Conservation (phyloP, 2,797 vertebrate species). For the Pseudomugil gertrudae region DNA sequence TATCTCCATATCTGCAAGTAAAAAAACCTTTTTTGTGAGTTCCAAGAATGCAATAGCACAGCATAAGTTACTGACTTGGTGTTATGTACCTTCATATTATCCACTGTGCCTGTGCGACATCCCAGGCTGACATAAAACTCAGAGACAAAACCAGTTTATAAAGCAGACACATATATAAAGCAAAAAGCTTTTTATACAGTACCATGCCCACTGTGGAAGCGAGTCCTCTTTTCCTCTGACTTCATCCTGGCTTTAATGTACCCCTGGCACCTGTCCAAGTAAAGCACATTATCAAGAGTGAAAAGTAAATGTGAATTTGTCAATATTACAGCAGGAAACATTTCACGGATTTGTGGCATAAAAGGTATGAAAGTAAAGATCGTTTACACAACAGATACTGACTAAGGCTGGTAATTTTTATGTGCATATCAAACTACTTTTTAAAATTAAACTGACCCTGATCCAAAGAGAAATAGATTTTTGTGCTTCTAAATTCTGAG, state of each 20-base stretch:
- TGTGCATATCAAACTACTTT: not conserved
- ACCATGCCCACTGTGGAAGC: slow-evolving; percentile 93
- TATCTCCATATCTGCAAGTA: no score
- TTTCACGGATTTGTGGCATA: not conserved
- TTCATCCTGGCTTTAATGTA: slow-evolving; percentile 99
- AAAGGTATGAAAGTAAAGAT: slow-evolving; percentile 14
- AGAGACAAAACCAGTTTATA: not conserved
- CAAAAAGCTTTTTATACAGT: slow-evolving; percentile 46
- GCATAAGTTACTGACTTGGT: no score
- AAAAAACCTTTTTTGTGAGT: no score
- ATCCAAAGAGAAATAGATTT: not conserved
- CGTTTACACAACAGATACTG: not conserved
- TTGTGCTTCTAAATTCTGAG: not conserved
- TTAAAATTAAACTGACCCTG: not conserved
- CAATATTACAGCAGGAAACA: slow-evolving; percentile 5
- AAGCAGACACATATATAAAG: not conserved
- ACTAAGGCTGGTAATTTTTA: no score
- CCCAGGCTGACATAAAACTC: not conserved
- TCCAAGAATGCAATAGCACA: no score
- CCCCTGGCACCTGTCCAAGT: slow-evolving; percentile 89
- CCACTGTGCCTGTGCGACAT: not conserved
- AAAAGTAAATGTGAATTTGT: slow-evolving; percentile 12
- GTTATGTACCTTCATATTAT: not conserved
- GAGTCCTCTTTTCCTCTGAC: slow-evolving; percentile 94
- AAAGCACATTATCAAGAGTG: slow-evolving; percentile 23